Evolutionary conservation across 1,140 invertebrate species (phyloP), one percentile per base, ranked within the genome.

Genomic region (Littorina saxatilis): DNA sequence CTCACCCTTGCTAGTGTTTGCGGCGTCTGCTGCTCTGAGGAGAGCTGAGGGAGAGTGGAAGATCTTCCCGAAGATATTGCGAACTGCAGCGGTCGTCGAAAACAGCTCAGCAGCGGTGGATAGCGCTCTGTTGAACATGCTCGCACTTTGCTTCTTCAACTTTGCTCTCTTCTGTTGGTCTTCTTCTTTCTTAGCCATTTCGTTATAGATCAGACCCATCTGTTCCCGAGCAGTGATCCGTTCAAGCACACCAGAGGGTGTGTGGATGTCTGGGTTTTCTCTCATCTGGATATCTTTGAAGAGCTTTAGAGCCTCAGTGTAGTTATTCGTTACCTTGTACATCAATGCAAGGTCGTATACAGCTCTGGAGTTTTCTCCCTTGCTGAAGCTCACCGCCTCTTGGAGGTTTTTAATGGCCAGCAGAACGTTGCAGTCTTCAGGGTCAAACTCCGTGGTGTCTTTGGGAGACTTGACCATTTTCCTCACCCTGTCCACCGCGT

Each of bases 401-500:
- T 47, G 47, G n/a, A 73, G 40, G n/a, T 73, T 50, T n/a, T 73
- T n/a, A 32, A 73, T 32, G 1, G 70, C 39, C 27, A 2, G 1
- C 23, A 15, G 23, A 3, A 29, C 40, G 50, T 50, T 27, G 2
- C 0, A 2, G 20, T 73, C 70, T 11, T 73, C 40, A 5, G 40
- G 27, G 15, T 47, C 39, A 52, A 73, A 73, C 70, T 47, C 4
- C 9, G 70, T 73, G 40, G 39, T 39, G 27, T 32, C 43, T 9
- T 47, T 37, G 11, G 70, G 70, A 43, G 70, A 73, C 70, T 73
- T 73, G 40, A 73, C 70, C n/a, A 35, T 39, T 52, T 50, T 73
- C 13, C 15, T 47, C 9, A 73, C 27, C 20, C 70, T 39, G 7
- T 52, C 43, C 4, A 29, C 40, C 27, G 3, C 27, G n/a, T 2